Evolutionary conservation across 2,888 invertebrate species (phyloP).

Genomic region (Neria commutata): DNA sequence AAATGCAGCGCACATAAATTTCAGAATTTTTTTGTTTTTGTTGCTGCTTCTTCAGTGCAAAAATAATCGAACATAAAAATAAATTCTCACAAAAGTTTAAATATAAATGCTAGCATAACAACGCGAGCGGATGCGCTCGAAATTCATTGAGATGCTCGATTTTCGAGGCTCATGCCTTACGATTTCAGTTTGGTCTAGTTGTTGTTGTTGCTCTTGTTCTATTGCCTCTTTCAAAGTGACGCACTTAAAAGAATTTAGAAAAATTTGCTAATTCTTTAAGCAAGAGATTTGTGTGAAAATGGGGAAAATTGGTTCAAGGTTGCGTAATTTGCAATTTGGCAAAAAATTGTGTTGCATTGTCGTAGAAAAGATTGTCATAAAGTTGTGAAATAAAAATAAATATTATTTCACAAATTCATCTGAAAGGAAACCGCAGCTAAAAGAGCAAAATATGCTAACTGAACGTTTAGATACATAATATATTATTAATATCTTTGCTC

Average conservation of each 20-base stretch:
- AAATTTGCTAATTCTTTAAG: neutral
- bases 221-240: neutral
- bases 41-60: neutral
- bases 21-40: too few species aligned
- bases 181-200: too few species aligned
- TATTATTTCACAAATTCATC: neutral
- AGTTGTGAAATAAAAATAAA: conserved; percentile 28
- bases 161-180: too few species aligned
- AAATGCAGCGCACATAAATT: neutral
- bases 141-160: neutral
- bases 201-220: neutral
- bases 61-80: neutral
- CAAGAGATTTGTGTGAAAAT: conserved; percentile 35
- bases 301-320: conserved; percentile 52
- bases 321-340: conserved; percentile 43
- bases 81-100: neutral
- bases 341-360: too few species aligned
- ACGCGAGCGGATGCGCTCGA: neutral
- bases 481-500: neutral
- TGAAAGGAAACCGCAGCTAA: neutral
- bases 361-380: too few species aligned
- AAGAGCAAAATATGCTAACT: neutral
- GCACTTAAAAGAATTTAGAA: neutral
- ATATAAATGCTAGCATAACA: neutral
- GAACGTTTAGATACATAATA: conserved; percentile 6